Base-by-base conservation (phyloP, 1,140 invertebrate genomes). In the Lethrus apterus region DNA sequence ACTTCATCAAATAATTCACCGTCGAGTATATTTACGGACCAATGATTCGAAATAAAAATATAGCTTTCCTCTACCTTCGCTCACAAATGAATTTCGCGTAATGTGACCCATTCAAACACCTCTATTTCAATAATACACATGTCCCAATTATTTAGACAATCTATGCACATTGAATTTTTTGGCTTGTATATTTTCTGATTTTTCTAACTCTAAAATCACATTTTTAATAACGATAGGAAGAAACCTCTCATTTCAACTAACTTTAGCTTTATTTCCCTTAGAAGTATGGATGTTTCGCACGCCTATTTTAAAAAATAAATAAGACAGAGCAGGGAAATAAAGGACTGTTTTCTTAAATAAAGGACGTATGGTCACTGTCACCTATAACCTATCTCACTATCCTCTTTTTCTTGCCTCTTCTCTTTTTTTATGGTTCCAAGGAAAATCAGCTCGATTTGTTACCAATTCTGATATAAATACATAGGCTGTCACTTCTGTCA, bases 101-200 rank as follows among this genome's bases (percentile, higher is more conserved):
- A 33, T 8, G 31, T 33, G 31, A 33, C 14, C 31, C 31, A 33
- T 33, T 33, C 31, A 33, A 33, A 33, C 31, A 33, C 31, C 31
- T 33, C 31, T 33, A 33, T 33, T 33, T 33, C 31, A 33, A 13
- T 33, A n/a, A 33, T 8, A 33, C 31, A 33, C 31, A 8, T 33
- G 31, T 33, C 31, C 31, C 31, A 33, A 33, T 33, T 33, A 33
- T 36, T 36, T 14, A 36, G 18, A 14, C 19, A 36, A 5, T 36
- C 18, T 36, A 17, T 36, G 34, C 18, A 17, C 18, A 36, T 36
- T 36, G 34, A 36, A 36, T 36, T 36, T 36, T 36, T 36, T 17
- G 7, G 18, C 11, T 36, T 17, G 34, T 36, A 5, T 19, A 36
- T 36, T 33, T 33, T 33, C 31, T 8, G 31, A 33, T 33, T 33